Conservation (phyloP, 2,797 vertebrate genomes). For the Helarctos malayanus region DNA sequence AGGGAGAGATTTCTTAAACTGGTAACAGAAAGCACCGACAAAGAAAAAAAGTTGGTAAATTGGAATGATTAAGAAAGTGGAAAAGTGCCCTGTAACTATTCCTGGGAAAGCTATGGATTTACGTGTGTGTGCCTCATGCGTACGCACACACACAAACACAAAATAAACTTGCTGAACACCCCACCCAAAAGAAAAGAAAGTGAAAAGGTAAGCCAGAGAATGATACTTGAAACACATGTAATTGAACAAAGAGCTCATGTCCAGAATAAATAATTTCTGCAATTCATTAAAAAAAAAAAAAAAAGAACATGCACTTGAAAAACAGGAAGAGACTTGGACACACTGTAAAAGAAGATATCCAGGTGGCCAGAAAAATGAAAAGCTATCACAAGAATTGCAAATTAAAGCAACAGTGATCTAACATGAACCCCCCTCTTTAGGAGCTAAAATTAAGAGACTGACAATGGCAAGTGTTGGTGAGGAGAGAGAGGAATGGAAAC, state of each 20-base stretch:
- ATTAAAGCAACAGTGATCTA: background rate
- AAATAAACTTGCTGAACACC: background rate
- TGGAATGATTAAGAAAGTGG: background rate
- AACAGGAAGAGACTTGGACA: background rate
- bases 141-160: too few relatives aligned
- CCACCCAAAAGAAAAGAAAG: background rate
- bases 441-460: background rate
- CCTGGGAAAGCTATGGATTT: background rate
- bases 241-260: background rate
- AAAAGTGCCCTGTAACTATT: background rate
- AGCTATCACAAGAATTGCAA: background rate
- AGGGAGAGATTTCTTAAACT: background rate
- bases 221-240: background rate
- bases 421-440: background rate
- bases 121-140: background rate
- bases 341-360: background rate
- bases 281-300: background rate
- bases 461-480: background rate
- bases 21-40: background rate
- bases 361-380: background rate
- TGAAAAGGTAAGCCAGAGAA: background rate
- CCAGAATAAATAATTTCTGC: conserved; percentile 29
- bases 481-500: background rate
- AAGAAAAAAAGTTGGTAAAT: background rate
- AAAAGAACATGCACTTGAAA: background rate